Evolutionary conservation across 64 coral and sea anemone genomes (phyloP), one percentile per base, ranked within the genome.

Genomic region (Orbicella faveolata): DNA sequence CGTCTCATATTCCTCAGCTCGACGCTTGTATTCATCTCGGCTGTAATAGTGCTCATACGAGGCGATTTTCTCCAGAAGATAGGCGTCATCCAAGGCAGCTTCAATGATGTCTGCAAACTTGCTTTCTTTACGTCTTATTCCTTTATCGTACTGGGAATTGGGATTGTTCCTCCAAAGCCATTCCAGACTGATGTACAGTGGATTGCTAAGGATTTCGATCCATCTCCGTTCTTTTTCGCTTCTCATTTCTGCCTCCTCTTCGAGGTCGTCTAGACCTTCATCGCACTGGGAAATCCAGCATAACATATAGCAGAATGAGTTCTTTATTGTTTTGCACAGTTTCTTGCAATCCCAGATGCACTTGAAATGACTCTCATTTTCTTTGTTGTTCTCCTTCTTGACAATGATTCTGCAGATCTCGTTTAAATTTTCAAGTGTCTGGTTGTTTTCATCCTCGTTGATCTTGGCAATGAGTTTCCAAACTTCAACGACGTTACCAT

Each of bases 111-210:
- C 33, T 36, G 6, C 30, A 75, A 36, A 33, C 9, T 75, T 36
- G 13, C 34, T 36, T 17, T 75, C 73, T 25, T 25, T 68, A 25
- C 65, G 65, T 70, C 25, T 70, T 26, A 10, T n/a, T 2, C 67
- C 9, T 33, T 70, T 26, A 35, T 12, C 6, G 4, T 35, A 36
- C 33, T 35, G 35, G 36, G 10, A 16, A 17, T 75, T 75, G 16
- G 74, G 74, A 36, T 75, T 75, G 39, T 14, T 75, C 33, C 74
- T 75, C 74, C 74, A 75, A 10, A 75, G 74, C 74, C 74, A 75
- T 37, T 75, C 35, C 15, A 75, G 33, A 37, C 74, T 18, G 14
- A 36, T 18, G 34, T 36, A 75, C 11, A 75, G 74, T 15, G 74
- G 74, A 12, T 75, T 37, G 74, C 33, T 36, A 3, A 66, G 80